Evolutionary conservation across 2,113 vertebrate genomes (phyloP), one percentile per base, ranked within the genome.

Genomic region (Sitta europaea): DNA sequence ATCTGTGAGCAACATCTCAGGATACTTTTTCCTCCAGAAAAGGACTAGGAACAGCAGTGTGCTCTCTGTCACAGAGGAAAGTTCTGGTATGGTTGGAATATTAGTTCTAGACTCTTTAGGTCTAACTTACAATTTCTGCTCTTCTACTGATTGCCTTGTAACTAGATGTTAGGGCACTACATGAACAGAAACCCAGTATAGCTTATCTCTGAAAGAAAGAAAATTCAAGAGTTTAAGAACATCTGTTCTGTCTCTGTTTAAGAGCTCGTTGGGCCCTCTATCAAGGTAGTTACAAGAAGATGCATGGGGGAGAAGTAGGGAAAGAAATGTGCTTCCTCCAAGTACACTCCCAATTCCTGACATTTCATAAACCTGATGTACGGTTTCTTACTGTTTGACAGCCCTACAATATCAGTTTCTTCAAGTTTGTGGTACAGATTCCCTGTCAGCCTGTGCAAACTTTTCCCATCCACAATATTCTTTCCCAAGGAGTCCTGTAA

Each of bases 11-110:
- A n/a, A 47, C 59, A 48, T 91, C 86, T 94, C 6, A 1, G 72
- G 68, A 65, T 81, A 67, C 40, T 71, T 87, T 76, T 67, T 79
- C 35, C 47, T 92, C 40, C 54, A 55, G 83, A 77, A 94, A 91
- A 78, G 62, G 24, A n/a, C 36, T 48, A 68, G 55, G 47, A 91
- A 50, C 2, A 40, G 17, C 31, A 66, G 11, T 0, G 1, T 67
- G 28, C 12, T 62, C 33, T 58, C 12, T 51, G 27, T 86, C 40
- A 47, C 40, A 58, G 25, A 80, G n/a, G 9, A 57, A 75, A 61
- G 36, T 36, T 92, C 57, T 81, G 28, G 11, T 42, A n/a, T 66
- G 31, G 42, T 47, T 86, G 58, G 59, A 85, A 94, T 20, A 6
- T 61, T 38, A 43, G 38, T 58, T 65, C 55, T 73, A 65, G 58